Conservation (phyloP, 2,888 invertebrate species). For the Sepiola atlantica region DNA sequence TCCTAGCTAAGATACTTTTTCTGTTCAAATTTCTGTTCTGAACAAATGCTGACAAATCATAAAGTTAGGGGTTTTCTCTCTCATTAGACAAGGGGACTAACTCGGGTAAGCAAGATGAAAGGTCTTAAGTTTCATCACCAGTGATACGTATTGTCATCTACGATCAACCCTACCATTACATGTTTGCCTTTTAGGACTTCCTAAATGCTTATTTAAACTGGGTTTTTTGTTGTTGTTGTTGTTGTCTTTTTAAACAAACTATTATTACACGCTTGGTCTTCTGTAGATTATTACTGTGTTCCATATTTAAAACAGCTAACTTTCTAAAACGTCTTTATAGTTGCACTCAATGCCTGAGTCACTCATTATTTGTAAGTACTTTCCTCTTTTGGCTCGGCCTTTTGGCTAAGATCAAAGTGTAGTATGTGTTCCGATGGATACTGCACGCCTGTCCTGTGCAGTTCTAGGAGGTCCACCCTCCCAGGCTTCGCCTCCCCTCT, state of each 20-base stretch:
- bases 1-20: background rate
- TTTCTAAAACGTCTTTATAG: background rate
- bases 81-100: background rate
- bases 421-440: too few species aligned
- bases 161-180: background rate
- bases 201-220: background rate
- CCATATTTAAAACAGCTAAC: background rate
- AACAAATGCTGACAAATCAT: background rate
- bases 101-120: background rate
- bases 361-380: background rate
- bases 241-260: background rate
- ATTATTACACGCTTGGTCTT: background rate
- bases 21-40: background rate
- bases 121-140: background rate
- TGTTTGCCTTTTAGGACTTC: background rate
- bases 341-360: background rate
- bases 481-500: too few species aligned
- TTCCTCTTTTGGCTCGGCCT: too few species aligned
- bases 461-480: too few species aligned
- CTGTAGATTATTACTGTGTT: background rate
- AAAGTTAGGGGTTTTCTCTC: background rate
- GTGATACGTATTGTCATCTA: conserved; percentile 4
- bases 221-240: background rate
- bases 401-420: too few species aligned
- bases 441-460: too few species aligned